Conservation (phyloP, 2,797 vertebrate species). For the Peromyscus attwateri region DNA sequence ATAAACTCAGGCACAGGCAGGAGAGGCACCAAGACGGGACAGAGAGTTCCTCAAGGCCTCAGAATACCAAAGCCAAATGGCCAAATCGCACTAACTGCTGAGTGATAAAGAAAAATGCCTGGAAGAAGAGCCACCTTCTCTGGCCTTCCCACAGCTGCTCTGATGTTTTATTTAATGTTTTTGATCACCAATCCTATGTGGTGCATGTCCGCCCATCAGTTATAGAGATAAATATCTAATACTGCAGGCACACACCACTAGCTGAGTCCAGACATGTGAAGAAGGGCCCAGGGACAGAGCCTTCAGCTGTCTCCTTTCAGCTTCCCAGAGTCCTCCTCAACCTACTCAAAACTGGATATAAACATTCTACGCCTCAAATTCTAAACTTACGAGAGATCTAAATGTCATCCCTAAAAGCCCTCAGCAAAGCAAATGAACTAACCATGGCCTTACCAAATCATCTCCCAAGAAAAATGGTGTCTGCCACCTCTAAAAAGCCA, state of each 20-base stretch:
- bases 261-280: neutral
- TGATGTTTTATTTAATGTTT: neutral
- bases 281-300: neutral
- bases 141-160: neutral
- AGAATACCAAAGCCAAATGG: neutral
- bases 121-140: neutral
- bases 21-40: neutral
- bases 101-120: neutral
- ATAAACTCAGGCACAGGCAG: neutral
- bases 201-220: neutral
- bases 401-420: conserved; percentile 70
- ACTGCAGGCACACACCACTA: fast-evolving
- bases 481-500: conserved; percentile 67
- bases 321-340: neutral
- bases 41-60: neutral
- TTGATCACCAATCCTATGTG: neutral
- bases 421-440: conserved; percentile 77
- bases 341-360: conserved; percentile 31
- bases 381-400: conserved; percentile 73
- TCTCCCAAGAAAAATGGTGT: conserved; percentile 80
- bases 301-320: neutral
- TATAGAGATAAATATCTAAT: neutral
- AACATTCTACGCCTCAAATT: conserved; percentile 70
- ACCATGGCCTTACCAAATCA: conserved; percentile 81
- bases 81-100: neutral